Conservation (phyloP, 2,113 vertebrate species). For the Ursus arctos region DNA sequence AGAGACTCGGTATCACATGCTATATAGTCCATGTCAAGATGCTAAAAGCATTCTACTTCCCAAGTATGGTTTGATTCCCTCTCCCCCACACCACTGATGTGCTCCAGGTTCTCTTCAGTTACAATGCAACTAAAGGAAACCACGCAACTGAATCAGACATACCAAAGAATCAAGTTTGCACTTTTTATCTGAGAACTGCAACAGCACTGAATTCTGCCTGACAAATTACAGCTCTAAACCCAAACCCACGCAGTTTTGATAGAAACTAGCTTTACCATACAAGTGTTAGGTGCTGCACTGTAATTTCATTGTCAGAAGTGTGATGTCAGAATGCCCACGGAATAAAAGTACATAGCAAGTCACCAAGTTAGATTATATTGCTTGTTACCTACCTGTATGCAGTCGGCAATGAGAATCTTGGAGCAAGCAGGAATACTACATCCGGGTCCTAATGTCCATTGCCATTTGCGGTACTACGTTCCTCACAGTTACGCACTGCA, state of each 20-base stretch:
- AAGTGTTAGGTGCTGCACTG: conserved; percentile 95
- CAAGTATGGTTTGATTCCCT: conserved; percentile 84
- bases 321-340: conserved; percentile 98
- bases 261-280: conserved; percentile 85
- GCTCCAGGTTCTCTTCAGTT: conserved; percentile 80
- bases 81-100: conserved; percentile 82
- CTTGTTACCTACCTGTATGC: conserved; percentile 98
- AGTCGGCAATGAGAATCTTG: conserved; percentile 99
- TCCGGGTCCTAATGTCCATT: conserved; percentile 99
- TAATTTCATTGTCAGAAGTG: conserved; percentile 96
- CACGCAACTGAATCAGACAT: conserved; percentile 84
- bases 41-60: conserved; percentile 69
- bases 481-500: conserved; percentile 99
- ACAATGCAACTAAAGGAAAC: conserved; percentile 84
- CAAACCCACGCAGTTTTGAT: conserved; percentile 86
- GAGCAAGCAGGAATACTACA: conserved; percentile 97
- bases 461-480: conserved; percentile 99
- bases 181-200: conserved; percentile 85
- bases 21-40: conserved; percentile 73
- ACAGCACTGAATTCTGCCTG: conserved; percentile 84
- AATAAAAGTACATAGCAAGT: conserved; percentile 92
- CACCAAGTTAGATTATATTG: conserved; percentile 94
- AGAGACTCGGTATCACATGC: conserved; percentile 61
- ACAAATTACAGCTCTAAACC: conserved; percentile 85
- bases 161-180: conserved; percentile 89